Evolutionary conservation across 2,797 vertebrate species (phyloP), one percentile per base, ranked within the genome.

Genomic region (Rhynchonycteris naso): DNA sequence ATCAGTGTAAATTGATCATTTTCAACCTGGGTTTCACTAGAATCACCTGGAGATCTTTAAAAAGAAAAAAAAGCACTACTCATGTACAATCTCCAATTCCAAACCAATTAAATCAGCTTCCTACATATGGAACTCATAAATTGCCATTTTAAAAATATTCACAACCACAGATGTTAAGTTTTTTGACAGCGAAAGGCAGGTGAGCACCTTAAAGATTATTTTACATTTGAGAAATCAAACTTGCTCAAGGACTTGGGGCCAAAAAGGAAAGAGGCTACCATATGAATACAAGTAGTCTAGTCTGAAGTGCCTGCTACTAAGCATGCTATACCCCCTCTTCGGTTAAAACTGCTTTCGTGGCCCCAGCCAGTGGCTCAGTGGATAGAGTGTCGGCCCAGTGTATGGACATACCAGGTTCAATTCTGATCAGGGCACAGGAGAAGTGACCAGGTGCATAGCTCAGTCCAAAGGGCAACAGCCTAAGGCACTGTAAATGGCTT

Each of bases 91-190:
- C 35, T 91, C 35, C 2, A 68, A 21, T 30, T 8, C 15, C 18
- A 93, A 91, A 71, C 26, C 38, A 95, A 93, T 74, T 59, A 85
- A 89, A 86, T 81, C 68, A 71, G 56, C 24, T 83, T 50, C 43
- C 68, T 22, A 16, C 66, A 91, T 30, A 47, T 21, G 7, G 63
- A 65, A 65, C 24, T 90, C 56, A 83, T 78, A 72, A 9, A 82
- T 4, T 56, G 43, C 30, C 68, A 50, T 88, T 91, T 80, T 24
- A 16, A 59, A 91, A 86, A 87, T 50, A 85, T 52, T 7, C 7
- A 87, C n/a, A 89, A 71, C 33, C 56, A 76, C 59, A 54, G 30
- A 61, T 54, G 38, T 61, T 79, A 93, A 65, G 35, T 35, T 74
- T 74, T 72, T 58, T 76, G 50, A 68, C 43, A 94, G 35, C 22